These are phyloP conservation scores for Percopsis omiscomaycus DNA, from an alignment of 2,797 vertebrate species.

Conservation along the genomic window DNA sequence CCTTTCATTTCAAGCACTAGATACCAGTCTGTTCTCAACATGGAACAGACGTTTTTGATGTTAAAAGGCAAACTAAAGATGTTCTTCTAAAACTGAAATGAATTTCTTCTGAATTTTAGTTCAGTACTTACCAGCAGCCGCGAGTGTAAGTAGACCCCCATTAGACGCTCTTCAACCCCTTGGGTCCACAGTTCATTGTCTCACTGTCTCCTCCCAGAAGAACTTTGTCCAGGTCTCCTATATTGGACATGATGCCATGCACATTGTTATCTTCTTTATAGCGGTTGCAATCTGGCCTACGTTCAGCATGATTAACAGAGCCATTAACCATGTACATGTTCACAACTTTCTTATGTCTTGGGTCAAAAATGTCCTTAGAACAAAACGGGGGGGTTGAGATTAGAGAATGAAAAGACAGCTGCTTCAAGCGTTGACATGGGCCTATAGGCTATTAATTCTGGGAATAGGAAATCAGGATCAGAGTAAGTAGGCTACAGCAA, in stretches of 20 bases:
- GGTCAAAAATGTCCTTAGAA: background rate
- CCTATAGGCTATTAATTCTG: background rate
- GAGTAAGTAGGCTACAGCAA: background rate
- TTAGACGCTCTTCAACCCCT: slow-evolving; percentile 38
- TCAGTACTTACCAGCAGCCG: slow-evolving; percentile 49
- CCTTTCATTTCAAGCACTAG: background rate
- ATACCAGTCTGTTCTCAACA: too few species aligned
- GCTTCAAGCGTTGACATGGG: background rate
- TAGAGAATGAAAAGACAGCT: background rate
- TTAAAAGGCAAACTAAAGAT: too few species aligned
- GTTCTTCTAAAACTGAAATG: too few species aligned
- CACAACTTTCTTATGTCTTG: background rate
- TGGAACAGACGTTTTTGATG: too few species aligned
- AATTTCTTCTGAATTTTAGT: background rate
- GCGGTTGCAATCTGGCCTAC: slow-evolving; percentile 20
- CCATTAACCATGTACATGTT: background rate
- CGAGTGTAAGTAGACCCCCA: slow-evolving; percentile 48
- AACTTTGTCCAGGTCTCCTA: slow-evolving; percentile 61
- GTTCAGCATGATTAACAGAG: background rate
- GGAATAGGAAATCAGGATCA: background rate
- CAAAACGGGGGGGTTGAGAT: too few species aligned
- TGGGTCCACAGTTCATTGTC: slow-evolving; percentile 52
- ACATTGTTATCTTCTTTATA: slow-evolving; percentile 39
- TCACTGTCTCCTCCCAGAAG: slow-evolving; percentile 21
- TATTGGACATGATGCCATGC: background rate